Evolutionary conservation across 1,140 invertebrate species (phyloP).

Genomic region (Amyelois transitella): DNA sequence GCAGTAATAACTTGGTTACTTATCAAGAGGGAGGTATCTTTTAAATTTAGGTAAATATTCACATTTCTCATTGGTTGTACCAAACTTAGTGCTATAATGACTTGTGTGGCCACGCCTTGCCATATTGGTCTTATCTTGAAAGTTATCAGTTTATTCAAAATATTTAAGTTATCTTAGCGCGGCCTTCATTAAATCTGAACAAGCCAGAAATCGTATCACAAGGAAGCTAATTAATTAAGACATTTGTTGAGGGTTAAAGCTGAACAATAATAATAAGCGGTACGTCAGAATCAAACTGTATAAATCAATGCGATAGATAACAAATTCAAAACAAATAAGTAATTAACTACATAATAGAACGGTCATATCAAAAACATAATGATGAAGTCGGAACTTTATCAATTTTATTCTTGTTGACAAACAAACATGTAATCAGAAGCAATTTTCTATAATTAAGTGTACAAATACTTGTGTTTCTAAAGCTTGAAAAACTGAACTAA

Average conservation of each 20-base stretch:
- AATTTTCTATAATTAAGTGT: neutral
- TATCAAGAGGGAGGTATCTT: neutral
- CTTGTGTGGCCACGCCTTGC: neutral
- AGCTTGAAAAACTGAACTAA: too few species aligned
- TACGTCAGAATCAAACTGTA: neutral
- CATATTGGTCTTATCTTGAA: neutral
- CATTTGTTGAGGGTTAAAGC: neutral
- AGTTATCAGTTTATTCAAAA: neutral
- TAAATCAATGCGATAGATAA: neutral
- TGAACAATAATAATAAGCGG: neutral
- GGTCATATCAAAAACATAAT: constrained; percentile 5
- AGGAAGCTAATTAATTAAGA: neutral
- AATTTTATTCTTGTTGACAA: neutral
- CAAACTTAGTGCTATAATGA: too few species aligned
- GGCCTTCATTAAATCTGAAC: neutral
- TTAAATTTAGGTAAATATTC: neutral
- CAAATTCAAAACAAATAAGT: neutral
- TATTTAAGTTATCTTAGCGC: neutral
- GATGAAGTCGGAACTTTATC: constrained; percentile 6
- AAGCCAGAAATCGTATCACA: too few species aligned
- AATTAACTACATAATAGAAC: neutral
- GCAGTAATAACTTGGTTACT: too few species aligned
- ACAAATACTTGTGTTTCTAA: neutral
- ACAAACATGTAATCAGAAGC: neutral
- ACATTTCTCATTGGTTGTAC: neutral